A percentile compares a stretch with the other conserved stretches of the same genome.
These are phyloP conservation scores for Herminia tarsipennalis DNA, from an alignment of 2,888 invertebrate species.

Conservation along the genomic window DNA sequence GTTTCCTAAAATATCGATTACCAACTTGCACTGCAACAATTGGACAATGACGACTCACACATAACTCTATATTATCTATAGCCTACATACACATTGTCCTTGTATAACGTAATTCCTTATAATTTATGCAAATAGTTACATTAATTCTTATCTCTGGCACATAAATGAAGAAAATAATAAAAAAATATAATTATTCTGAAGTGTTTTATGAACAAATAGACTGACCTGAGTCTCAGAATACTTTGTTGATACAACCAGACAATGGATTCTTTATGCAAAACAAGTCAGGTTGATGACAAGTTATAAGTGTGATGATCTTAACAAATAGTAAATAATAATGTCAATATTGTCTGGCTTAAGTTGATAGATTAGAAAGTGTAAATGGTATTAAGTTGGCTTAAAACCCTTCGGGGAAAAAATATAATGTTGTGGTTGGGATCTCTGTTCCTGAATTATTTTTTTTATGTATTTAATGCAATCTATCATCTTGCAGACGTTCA, in stretches of 20 bases:
- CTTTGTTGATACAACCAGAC: constrained; percentile 19
- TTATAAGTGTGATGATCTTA: neutral
- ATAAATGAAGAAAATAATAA: constrained; percentile 35
- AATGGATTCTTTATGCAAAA: constrained; percentile 27
- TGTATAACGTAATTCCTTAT: constrained; percentile 43
- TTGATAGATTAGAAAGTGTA: no score
- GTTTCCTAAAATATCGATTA: neutral
- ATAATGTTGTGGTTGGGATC: no score
- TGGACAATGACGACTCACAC: constrained; percentile 4
- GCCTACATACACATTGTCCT: constrained; percentile 31
- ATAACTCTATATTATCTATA: constrained; percentile 16
- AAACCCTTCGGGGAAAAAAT: no score
- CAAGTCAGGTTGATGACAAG: neutral
- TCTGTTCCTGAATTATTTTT: no score
- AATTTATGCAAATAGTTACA: constrained; percentile 33
- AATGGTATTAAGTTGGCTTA: no score
- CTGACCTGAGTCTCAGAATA: constrained; percentile 42
- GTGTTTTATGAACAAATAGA: constrained; percentile 13
- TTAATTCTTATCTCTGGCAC: constrained; percentile 42
- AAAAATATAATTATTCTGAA: constrained; percentile 22
- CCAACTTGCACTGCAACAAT: constrained; percentile 5
- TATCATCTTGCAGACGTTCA: no score
- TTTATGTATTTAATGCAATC: no score
- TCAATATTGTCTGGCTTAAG: neutral
- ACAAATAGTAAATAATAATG: neutral